Percentiles rank a stretch among this genome's conserved stretches.
Evolutionary conservation across 1,140 invertebrate species (phyloP).

Genomic region (Drosophila albomicans): DNA sequence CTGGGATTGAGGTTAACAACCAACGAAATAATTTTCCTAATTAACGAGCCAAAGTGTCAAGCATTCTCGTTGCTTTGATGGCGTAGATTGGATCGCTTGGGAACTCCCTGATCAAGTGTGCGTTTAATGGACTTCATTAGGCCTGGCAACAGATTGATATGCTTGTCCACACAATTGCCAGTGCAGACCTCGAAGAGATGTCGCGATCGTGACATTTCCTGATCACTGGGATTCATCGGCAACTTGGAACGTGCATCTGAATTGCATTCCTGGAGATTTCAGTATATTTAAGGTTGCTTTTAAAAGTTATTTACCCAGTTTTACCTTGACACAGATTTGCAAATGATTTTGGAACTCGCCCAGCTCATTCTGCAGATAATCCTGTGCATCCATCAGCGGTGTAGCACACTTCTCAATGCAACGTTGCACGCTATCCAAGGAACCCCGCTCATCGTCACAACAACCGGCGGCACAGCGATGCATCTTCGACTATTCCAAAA

Average conservation of each 20-base stretch:
- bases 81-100: slow-evolving; percentile 29
- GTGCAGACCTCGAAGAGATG: slow-evolving; percentile 94
- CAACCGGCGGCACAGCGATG: slow-evolving; percentile 94
- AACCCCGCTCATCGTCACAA: slow-evolving; percentile 90
- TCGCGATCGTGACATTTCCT: slow-evolving; percentile 88
- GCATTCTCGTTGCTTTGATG: slow-evolving; percentile 8
- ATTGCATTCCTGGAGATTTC: slow-evolving; percentile 87
- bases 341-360: slow-evolving; percentile 90
- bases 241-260: slow-evolving; percentile 92
- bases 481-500: slow-evolving; percentile 88
- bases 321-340: slow-evolving; percentile 92
- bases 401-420: slow-evolving; percentile 93
- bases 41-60: neutral
- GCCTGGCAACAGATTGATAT: slow-evolving; percentile 90
- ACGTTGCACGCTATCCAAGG: slow-evolving; percentile 91
- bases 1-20: neutral
- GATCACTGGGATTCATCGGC: slow-evolving; percentile 88
- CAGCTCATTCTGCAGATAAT: slow-evolving; percentile 89
- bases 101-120: slow-evolving; percentile 85
- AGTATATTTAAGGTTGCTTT: neutral
- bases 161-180: slow-evolving; percentile 92
- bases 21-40: neutral
- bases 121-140: slow-evolving; percentile 91
- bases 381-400: slow-evolving; percentile 91
- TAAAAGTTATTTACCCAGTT: neutral